phyloP scores from a whole-genome alignment of 2,888 invertebrate species.

The Aphidius colemani region DNA sequence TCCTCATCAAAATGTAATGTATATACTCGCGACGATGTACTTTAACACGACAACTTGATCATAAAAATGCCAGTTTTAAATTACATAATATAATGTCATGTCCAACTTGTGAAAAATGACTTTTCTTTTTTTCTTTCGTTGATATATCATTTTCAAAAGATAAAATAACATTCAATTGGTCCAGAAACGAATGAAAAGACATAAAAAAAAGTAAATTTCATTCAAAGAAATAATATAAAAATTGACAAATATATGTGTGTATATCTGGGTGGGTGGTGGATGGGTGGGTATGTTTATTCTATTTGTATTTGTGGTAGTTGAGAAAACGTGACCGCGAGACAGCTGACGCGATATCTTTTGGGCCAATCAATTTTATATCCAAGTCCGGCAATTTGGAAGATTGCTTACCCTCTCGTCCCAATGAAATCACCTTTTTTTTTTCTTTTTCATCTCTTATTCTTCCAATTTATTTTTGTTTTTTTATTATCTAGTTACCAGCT shows the following conservation, averaged over 20 bases:
- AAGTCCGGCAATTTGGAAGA: conserved; percentile 47
- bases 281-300: conserved; percentile 23
- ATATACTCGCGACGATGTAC: neutral
- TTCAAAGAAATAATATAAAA: conserved; percentile 6
- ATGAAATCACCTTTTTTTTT: conserved; percentile 8
- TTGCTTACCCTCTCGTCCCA: conserved; percentile 35
- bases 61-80: no score
- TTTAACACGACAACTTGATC: no score
- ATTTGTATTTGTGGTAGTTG: conserved; percentile 27
- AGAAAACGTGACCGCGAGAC: conserved; percentile 39
- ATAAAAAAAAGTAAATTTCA: neutral
- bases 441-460: conserved; percentile 11
- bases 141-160: no score
- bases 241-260: neutral
- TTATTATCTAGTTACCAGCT: conserved; percentile 6
- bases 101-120: no score
- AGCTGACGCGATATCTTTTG: conserved; percentile 43
- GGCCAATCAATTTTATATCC: conserved; percentile 45
- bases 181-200: no score
- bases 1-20: neutral
- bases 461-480: conserved; percentile 18
- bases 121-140: no score
- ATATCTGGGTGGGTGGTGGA: neutral
- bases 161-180: no score
- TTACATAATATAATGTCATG: no score